Base-by-base conservation (phyloP, 2,888 invertebrate genomes). In the Drosophila colorata region DNA sequence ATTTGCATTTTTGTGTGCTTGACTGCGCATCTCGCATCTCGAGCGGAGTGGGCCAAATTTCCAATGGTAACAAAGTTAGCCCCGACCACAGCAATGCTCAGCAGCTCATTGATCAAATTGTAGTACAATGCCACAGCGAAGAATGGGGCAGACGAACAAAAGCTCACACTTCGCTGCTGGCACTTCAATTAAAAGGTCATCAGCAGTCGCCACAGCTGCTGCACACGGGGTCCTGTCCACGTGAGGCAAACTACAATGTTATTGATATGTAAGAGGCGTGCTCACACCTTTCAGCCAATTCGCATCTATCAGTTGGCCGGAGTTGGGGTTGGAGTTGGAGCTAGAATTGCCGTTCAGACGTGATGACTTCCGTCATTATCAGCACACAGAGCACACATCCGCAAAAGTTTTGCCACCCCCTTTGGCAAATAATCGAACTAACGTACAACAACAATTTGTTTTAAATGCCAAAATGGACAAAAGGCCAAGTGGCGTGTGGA, bases 101-200 rank as follows among this genome's bases (percentile, higher is more conserved):
- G 47, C 41, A 38, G 20, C n/a, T 53, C 33, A 56, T 52, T 47
- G 51, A 76, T 72, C 48, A 41, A 74, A 78, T 80, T 69, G 66
- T 41, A 44, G 47, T 14, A 49, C 41, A 35, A 47, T 31, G 14
- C 46, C 14, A 11, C 13, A 11, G 16, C 8, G 6, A 18, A n/a
- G 18, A 11, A 23, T 3, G 5, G 5, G n/a, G 46, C 44, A 55
- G 16, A 28, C 16, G n/a, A 16, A 33, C 52, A 60, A 48, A 43
- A 46, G 53, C 49, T 47, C 33, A 28, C 63, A 51, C 64, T 73
- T 41, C 44, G 23, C 51, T 61, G 38, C 56, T 77, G 55, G 51
- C 61, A 86, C 86, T 88, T 85, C 90, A 91, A 90, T 91, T 91
- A 90, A 88, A 90, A 89, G 87, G 83, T 79, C 90, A 91, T 90